A percentile compares a stretch with the other conserved stretches of the same genome.
Conservation (phyloP, 1,140 invertebrate species). For the Hyphantria cunea region DNA sequence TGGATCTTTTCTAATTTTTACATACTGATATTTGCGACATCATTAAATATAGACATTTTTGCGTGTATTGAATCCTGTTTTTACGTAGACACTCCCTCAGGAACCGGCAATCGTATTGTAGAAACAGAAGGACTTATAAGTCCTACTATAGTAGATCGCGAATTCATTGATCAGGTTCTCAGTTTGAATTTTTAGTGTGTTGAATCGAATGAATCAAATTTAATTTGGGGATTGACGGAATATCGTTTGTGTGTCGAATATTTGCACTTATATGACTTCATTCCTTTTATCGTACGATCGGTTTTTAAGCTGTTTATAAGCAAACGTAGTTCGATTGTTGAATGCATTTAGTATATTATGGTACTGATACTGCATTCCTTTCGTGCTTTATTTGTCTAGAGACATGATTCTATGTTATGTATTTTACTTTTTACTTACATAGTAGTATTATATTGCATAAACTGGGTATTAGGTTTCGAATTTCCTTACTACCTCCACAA, state of each 20-base stretch:
- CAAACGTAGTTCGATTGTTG: conserved; percentile 15
- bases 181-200: neutral
- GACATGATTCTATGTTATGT: neutral
- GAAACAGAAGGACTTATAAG: neutral
- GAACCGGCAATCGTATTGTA: conserved; percentile 25
- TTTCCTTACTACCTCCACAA: conserved; percentile 7
- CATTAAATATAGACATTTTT: conserved; percentile 5
- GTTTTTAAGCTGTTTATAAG: conserved; percentile 15
- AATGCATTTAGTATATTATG: neutral
- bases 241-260: neutral
- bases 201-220: neutral
- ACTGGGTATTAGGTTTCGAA: neutral
- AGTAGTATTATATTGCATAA: too few species aligned
- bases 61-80: conserved; percentile 14
- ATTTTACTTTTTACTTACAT: neutral
- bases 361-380: neutral
- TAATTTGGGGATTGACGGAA: conserved; percentile 20
- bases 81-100: conserved; percentile 11
- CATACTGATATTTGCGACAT: neutral
- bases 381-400: neutral
- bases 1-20: neutral
- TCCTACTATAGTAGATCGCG: neutral
- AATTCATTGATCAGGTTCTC: conserved; percentile 31
- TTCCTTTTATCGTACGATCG: conserved; percentile 25
- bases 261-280: conserved; percentile 48